Evolutionary conservation across 2,797 vertebrate species (phyloP), one percentile per base, ranked within the genome.

Genomic region (Sciurus vulgaris): DNA sequence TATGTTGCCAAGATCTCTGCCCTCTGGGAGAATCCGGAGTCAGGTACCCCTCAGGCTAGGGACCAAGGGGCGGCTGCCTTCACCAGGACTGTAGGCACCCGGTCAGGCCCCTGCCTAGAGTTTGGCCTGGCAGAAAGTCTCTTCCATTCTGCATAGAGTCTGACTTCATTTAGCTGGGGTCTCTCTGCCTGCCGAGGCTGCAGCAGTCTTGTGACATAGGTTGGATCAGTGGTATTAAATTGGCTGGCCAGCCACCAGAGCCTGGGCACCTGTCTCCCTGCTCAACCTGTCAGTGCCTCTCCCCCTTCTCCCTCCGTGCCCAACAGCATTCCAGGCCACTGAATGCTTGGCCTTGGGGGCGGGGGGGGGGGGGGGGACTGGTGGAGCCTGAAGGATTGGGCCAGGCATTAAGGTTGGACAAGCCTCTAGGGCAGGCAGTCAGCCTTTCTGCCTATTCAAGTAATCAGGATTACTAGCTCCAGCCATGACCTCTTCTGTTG

Each of bases 1-100:
- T 99, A 99, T 1, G 99, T 99, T 95, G 99, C 99, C 90, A 99
- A 99, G 98, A 99, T 99, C 97, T 99, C 99, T 0, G 99, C 99
- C 0, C 99, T 99, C 96, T 99, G 99, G 99, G 99, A 99, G 97
- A 99, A 99, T 95, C 99, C 99, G 10, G 99, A 99, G 97, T 99
- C 99, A 98, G 99, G 99, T 99, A 99, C 61, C 35, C 49, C n/a
- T 86, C 84, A 33, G 78, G 28, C 49, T 24, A 47, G 44, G 54
- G n/a, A 87, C 69, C 65, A 13, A 3, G 4, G 67, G 26, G 3
- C 28, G n/a, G 44, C 61, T 70, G 5, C 63, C 63, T 65, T 47
- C 17, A 13, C 26, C 38, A 49, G n/a, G 33, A 72, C 20, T 28
- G 0, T 47, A 73, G 26, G 54, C 28, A 9, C 20, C 22, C 22